phyloP scores from a whole-genome alignment of 2,113 vertebrate genomes.

The Hirundichthys speculiger region DNA sequence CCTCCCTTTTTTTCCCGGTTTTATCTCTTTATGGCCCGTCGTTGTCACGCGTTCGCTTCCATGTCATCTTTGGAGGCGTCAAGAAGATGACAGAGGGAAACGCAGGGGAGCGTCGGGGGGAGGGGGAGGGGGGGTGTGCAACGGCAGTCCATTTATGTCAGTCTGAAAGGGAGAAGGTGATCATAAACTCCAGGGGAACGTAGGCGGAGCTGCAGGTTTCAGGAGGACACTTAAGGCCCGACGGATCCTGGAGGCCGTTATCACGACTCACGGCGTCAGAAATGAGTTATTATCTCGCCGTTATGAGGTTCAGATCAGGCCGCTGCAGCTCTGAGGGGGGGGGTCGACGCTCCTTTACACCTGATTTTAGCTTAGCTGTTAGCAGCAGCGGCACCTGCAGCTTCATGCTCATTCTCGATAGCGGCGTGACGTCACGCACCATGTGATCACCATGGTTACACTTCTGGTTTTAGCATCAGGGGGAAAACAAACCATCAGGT shows the following conservation, averaged over 20 bases:
- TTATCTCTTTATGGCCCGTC: slow-evolving; percentile 57
- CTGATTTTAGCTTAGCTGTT: too few relatives aligned
- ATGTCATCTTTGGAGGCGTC: slow-evolving; percentile 68
- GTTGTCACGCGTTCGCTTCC: slow-evolving; percentile 66
- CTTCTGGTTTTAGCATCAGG: too few relatives aligned
- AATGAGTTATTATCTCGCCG: background rate
- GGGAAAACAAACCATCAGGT: too few relatives aligned
- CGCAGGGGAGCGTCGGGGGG: background rate
- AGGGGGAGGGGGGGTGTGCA: slow-evolving; percentile 48
- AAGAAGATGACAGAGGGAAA: slow-evolving; percentile 63
- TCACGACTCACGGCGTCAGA: background rate
- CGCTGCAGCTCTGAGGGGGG: too few relatives aligned
- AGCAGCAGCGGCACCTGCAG: too few relatives aligned
- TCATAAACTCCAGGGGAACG: slow-evolving; percentile 37
- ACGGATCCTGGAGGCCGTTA: background rate
- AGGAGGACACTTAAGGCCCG: background rate
- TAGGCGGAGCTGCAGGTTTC: slow-evolving; percentile 34
- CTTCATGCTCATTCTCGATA: too few relatives aligned
- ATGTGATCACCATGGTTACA: too few relatives aligned
- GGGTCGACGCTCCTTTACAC: too few relatives aligned
- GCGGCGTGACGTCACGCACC: too few relatives aligned
- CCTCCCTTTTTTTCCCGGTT: slow-evolving; percentile 23
- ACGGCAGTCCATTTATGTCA: slow-evolving; percentile 70
- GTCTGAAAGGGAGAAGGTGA: slow-evolving; percentile 37
- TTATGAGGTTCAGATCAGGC: too few relatives aligned